A percentile compares a stretch with the other conserved stretches of the same genome.
These are phyloP conservation scores for Chlorodrepanis virens DNA, from an alignment of 2,113 vertebrate species.

Conservation along the genomic window DNA sequence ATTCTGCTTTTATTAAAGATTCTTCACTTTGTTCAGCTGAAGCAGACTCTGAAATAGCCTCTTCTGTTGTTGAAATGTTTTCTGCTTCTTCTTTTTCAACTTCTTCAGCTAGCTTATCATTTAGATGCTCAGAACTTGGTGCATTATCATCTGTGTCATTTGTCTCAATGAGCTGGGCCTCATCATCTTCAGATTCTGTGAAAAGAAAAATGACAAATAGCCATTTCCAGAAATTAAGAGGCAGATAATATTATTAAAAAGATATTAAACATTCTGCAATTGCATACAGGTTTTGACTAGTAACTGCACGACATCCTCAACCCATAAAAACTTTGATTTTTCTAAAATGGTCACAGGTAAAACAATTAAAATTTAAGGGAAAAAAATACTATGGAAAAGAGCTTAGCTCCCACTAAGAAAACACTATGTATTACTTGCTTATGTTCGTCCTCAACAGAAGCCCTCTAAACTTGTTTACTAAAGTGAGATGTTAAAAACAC, in stretches of 20 bases:
- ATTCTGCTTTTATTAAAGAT: slow-evolving; percentile 85
- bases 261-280: background rate
- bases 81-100: slow-evolving; percentile 53
- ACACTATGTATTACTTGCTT: background rate
- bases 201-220: background rate
- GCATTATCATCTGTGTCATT: slow-evolving; percentile 48
- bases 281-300: background rate
- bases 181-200: slow-evolving; percentile 66
- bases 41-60: background rate
- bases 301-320: background rate
- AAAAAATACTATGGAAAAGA: background rate
- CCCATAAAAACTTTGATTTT: background rate
- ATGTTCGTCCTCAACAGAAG: background rate
- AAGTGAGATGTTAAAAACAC: background rate
- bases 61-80: slow-evolving; percentile 36
- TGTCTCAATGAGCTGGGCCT: background rate
- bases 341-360: background rate
- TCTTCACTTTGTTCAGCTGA: slow-evolving; percentile 77
- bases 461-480: background rate
- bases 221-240: slow-evolving; percentile 6
- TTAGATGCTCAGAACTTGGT: slow-evolving; percentile 46
- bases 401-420: background rate
- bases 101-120: slow-evolving; percentile 37
- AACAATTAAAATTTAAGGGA: background rate
- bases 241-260: background rate